Evolutionary conservation across 2,888 invertebrate genomes (phyloP).

Genomic region (Odontothrips loti): DNA sequence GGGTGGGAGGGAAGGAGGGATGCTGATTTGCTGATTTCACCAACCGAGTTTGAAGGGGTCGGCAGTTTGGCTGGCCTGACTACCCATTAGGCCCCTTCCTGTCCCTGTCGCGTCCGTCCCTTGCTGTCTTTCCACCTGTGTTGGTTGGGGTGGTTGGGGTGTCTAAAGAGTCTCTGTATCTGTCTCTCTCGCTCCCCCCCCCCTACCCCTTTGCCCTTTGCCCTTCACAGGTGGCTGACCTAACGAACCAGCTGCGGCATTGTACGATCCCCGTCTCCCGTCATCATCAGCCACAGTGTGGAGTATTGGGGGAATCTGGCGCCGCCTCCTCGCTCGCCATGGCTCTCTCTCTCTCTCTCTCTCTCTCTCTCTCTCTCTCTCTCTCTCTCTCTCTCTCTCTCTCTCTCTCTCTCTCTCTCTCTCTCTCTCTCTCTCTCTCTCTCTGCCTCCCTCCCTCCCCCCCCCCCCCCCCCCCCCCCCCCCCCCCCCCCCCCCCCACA

Average conservation of each 20-base stretch:
- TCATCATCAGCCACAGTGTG: neutral
- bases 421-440: too few relatives aligned
- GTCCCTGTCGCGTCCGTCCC: neutral
- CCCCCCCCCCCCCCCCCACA: too few relatives aligned
- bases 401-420: too few relatives aligned
- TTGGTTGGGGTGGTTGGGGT: neutral
- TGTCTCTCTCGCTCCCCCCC: neutral
- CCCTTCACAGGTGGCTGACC: neutral
- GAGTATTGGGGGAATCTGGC: neutral
- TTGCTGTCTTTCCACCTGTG: neutral
- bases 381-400: too few relatives aligned
- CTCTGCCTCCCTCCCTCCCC: too few relatives aligned
- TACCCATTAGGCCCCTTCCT: neutral
- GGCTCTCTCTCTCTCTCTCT: too few relatives aligned
- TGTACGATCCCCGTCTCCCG: neutral
- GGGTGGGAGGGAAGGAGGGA: neutral
- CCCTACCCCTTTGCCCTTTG: neutral
- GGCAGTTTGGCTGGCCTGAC: neutral
- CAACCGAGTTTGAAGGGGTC: neutral
- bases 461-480: too few relatives aligned
- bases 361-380: too few relatives aligned
- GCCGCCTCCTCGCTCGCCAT: neutral
- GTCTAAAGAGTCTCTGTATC: neutral
- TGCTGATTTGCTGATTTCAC: too few relatives aligned
- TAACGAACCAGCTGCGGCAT: slow-evolving; percentile 4